phyloP scores from a whole-genome alignment of 2,797 vertebrate species.

The Brotula barbata region DNA sequence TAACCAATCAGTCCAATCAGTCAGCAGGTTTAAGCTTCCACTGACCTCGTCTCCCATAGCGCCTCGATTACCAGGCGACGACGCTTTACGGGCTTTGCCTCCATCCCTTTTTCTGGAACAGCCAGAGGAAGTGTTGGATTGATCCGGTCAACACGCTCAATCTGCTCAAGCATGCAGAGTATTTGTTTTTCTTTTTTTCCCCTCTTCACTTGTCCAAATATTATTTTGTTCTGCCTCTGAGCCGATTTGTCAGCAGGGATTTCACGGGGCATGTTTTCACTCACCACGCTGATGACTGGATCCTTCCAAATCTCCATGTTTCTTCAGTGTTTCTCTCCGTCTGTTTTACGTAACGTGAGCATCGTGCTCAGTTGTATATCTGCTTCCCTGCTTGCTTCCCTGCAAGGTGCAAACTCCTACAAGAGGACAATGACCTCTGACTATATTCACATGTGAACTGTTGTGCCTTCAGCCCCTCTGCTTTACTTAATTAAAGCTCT shows the following conservation, averaged over 20 bases:
- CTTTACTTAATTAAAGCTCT: too few relatives aligned
- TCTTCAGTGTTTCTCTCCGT: not conserved
- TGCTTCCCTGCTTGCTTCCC: slow-evolving; percentile 42
- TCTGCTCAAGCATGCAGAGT: slow-evolving; percentile 69
- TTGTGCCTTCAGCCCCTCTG: slow-evolving; percentile 35
- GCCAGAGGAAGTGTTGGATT: slow-evolving; percentile 72
- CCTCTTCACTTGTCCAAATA: slow-evolving; percentile 73
- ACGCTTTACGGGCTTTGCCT: slow-evolving; percentile 60
- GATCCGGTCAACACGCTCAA: slow-evolving; percentile 64
- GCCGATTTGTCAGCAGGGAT: slow-evolving; percentile 76
- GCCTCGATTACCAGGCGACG: slow-evolving; percentile 49
- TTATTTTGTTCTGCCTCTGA: slow-evolving; percentile 70
- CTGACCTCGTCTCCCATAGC: slow-evolving; percentile 51
- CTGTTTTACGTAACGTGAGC: slow-evolving; percentile 55
- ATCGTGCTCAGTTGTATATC: slow-evolving; percentile 39
- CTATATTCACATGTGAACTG: slow-evolving; percentile 38
- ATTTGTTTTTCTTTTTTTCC: slow-evolving; percentile 69
- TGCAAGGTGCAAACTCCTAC: slow-evolving; percentile 30
- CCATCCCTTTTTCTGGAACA: slow-evolving; percentile 58
- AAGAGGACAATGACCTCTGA: slow-evolving; percentile 35
- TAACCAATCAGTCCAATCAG: slow-evolving; percentile 27
- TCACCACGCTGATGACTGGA: slow-evolving; percentile 43
- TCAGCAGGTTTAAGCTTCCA: slow-evolving; percentile 53
- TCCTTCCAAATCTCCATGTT: slow-evolving; percentile 44
- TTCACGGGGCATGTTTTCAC: slow-evolving; percentile 65